These are phyloP conservation scores for Crepidodera aurea DNA, from an alignment of 2,888 invertebrate genomes.

Conservation along the genomic window DNA sequence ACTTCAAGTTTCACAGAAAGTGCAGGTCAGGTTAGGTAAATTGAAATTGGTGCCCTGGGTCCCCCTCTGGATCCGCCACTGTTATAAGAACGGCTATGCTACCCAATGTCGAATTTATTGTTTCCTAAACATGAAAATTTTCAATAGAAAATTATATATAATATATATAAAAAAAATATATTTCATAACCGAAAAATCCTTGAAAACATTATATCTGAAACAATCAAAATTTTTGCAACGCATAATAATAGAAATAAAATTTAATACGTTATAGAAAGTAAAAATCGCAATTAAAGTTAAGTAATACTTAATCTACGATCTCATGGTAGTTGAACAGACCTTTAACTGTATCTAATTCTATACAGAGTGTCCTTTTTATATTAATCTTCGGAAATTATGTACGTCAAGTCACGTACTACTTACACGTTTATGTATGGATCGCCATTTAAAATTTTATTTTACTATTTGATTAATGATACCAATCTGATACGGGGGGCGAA, in stretches of 20 bases:
- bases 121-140: too few species aligned
- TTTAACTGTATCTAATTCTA: conserved; percentile 2
- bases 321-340: conserved; percentile 5
- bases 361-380: background rate
- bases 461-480: too few species aligned
- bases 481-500: too few species aligned
- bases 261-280: background rate
- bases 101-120: too few species aligned
- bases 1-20: too few species aligned
- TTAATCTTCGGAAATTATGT: background rate
- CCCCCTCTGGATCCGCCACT: too few species aligned
- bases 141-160: too few species aligned
- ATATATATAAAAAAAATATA: too few species aligned
- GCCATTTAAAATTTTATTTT: background rate
- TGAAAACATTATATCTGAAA: background rate
- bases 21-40: too few species aligned
- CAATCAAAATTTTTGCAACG: conserved; percentile 5
- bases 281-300: conserved; percentile 8
- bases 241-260: conserved; percentile 4
- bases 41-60: too few species aligned
- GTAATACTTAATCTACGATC: conserved; percentile 8
- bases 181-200: too few species aligned
- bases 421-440: background rate
- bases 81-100: too few species aligned
- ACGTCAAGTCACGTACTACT: background rate